Base-by-base conservation (phyloP, 2,888 invertebrate genomes). In the Euplexia lucipara region DNA sequence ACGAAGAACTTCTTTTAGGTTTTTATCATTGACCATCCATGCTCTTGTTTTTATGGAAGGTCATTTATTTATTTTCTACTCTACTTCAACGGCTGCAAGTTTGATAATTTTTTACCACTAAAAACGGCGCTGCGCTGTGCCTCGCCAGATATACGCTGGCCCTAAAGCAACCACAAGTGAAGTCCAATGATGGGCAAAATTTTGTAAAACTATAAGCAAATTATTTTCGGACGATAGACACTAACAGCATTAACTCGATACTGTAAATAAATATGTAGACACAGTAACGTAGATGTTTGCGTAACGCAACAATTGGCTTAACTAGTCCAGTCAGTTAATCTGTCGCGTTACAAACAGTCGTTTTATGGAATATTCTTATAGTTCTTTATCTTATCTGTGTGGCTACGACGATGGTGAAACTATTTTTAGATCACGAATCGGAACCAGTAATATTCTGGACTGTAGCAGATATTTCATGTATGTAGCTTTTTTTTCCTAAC, bases 401-500 rank as follows among this genome's bases (percentile, higher is more conserved):
- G 26, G 1, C 1, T 37, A 9, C 5, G 2, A 30, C 37, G n/a
- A 14, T 37, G 22, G 8, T 42, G 2, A 42, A n/a, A 4, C 3
- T 68, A 42, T 34, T 42, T 16, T 3, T 56, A 3, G 5, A 16
- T 3, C 16, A 7, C 30, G 32, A 37, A 37, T 37, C n/a, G 4
- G 18, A 37, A 20, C 35, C 5, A 18, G 34, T 37, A 37, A 16
- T 65, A 0, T 22, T 52, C 12, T 57, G 45, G 51, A 47, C 14
- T 20, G 3, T n/a, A n/a, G n/a, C 35, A 5, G 22, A 20, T 26
- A 32, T 20, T 20, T n/a, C 51, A 12, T 47, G 56, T 70, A 22
- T 14, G 70, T 72, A 57, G 22, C 12, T 22, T 26, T 26, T 26
- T n/a, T n/a, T n/a, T n/a, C n/a, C n/a, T n/a, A n/a, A n/a, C n/a